Conservation (phyloP, 2,888 invertebrate species). For the Octonoba sinensis region DNA sequence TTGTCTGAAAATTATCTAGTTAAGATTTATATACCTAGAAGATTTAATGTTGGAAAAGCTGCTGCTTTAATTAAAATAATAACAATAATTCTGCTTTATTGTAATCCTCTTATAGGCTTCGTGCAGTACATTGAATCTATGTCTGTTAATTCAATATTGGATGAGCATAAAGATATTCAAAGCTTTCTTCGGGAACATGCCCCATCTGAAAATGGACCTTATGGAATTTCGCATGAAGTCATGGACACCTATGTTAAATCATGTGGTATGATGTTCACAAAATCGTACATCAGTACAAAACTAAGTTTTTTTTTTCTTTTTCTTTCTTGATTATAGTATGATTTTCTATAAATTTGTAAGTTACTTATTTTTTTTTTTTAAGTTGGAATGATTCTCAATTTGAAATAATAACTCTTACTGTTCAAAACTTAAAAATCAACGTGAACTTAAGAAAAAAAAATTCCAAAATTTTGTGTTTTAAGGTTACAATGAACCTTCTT, state of each 20-base stretch:
- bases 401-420: too few species aligned
- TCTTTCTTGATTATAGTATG: neutral
- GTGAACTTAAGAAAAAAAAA: too few species aligned
- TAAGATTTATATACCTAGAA: too few species aligned
- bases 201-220: conserved; percentile 88
- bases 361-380: too few species aligned
- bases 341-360: too few species aligned
- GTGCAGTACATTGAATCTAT: conserved; percentile 94
- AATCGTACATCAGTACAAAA: neutral
- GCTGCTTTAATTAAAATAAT: neutral
- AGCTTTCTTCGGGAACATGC: conserved; percentile 93
- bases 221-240: conserved; percentile 91
- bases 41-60: too few species aligned
- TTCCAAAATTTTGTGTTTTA: too few species aligned
- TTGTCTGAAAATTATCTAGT: too few species aligned
- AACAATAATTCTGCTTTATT: neutral
- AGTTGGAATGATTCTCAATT: too few species aligned
- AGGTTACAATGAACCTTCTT: too few species aligned
- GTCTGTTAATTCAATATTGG: conserved; percentile 91
- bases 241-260: conserved; percentile 98
- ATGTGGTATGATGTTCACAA: conserved; percentile 77
- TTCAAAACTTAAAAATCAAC: too few species aligned
- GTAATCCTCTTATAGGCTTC: conserved; percentile 77
- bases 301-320: conserved; percentile 1
- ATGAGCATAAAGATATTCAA: conserved; percentile 88